These are phyloP conservation scores for Sebastes vulpes DNA, from an alignment of 2,797 vertebrate species.

Conservation along the genomic window DNA sequence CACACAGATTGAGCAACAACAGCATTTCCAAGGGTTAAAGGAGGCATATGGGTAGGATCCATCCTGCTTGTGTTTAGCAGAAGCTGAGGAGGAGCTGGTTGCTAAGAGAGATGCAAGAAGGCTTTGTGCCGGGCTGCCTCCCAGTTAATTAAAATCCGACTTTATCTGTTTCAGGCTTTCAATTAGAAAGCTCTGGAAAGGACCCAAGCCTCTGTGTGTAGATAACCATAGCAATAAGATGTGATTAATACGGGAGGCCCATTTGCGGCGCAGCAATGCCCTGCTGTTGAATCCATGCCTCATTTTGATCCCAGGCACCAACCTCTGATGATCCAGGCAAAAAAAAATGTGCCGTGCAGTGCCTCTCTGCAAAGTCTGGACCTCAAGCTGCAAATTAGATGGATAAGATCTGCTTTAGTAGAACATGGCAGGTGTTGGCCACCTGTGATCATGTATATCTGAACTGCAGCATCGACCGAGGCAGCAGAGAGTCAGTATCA, in stretches of 20 bases:
- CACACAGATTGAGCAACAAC: constrained; percentile 20
- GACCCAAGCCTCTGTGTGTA: constrained; percentile 65
- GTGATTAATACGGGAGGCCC: constrained; percentile 68
- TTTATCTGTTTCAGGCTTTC: constrained; percentile 84
- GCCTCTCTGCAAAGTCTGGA: constrained; percentile 34
- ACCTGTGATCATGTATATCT: constrained; percentile 56
- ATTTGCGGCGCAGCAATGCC: constrained; percentile 52
- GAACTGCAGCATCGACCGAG: constrained; percentile 20
- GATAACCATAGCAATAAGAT: constrained; percentile 79
- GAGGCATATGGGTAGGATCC: constrained; percentile 65
- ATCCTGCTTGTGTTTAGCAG: constrained; percentile 64
- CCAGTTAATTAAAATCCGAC: constrained; percentile 84
- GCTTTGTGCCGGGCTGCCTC: constrained; percentile 74
- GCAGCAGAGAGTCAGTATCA: constrained; percentile 9
- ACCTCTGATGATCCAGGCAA: constrained; percentile 46
- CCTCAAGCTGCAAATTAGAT: constrained; percentile 61
- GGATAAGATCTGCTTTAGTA: constrained; percentile 52
- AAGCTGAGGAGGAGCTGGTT: constrained; percentile 78
- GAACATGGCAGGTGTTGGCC: constrained; percentile 64
- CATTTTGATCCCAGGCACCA: constrained; percentile 52
- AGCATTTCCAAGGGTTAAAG: constrained; percentile 55
- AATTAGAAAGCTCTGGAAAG: constrained; percentile 80
- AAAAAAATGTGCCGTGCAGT: constrained; percentile 2
- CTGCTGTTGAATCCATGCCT: constrained; percentile 58
- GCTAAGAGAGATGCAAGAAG: constrained; percentile 72